Evolutionary conservation across 1,140 invertebrate genomes (phyloP).

Genomic region (Prorops nasuta): DNA sequence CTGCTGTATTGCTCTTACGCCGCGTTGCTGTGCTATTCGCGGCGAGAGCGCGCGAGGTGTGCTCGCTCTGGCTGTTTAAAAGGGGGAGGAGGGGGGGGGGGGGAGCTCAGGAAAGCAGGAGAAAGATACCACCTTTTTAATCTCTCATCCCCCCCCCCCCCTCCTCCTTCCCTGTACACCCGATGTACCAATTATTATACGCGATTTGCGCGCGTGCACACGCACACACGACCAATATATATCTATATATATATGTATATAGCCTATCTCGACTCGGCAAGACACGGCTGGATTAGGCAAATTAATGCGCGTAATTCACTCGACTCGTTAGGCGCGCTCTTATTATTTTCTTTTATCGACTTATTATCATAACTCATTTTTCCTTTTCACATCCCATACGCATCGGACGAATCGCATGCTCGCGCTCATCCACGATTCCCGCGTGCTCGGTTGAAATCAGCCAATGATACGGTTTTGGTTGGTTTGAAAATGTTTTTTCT

Average conservation of each 20-base stretch:
- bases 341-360: not conserved
- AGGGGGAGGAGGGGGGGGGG: not conserved
- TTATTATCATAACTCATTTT: not conserved
- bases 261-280: constrained; percentile 20
- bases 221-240: not conserved
- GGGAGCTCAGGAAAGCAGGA: not conserved
- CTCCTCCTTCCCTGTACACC: no score
- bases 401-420: no score
- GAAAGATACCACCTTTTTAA: constrained; percentile 9
- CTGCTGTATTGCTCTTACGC: no score
- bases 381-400: not conserved
- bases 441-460: no score
- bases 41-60: not conserved
- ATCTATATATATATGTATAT: constrained; percentile 6
- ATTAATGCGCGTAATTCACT: constrained; percentile 48
- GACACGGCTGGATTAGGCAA: constrained; percentile 23
- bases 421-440: no score
- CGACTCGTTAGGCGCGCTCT: constrained; percentile 34
- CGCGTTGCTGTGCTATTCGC: not conserved
- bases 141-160: constrained; percentile 5
- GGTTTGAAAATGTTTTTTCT: no score
- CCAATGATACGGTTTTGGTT: no score
- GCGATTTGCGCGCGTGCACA: not conserved
- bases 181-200: no score
- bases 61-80: no score